A percentile compares a stretch with the other conserved stretches of the same genome.
These are phyloP conservation scores for Drosophila ezoana DNA, from an alignment of 2,888 invertebrate species.

Conservation along the genomic window DNA sequence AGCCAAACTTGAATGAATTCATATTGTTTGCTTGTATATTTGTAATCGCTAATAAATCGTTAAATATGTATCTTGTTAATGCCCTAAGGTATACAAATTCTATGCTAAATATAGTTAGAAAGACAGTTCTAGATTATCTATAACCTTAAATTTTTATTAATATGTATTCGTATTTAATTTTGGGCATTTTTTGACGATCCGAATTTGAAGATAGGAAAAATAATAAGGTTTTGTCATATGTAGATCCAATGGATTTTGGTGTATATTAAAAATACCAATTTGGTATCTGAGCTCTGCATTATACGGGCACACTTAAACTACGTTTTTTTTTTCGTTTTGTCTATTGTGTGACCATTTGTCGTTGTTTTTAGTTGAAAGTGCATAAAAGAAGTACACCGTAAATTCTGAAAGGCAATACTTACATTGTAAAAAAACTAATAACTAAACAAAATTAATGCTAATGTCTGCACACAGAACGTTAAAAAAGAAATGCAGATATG, in stretches of 20 bases:
- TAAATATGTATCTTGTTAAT: conserved; percentile 21
- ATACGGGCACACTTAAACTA: conserved; percentile 42
- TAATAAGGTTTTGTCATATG: no score
- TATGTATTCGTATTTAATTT: neutral
- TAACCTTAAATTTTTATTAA: no score
- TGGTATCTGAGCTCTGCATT: neutral
- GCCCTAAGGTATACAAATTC: neutral
- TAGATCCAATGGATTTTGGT: neutral
- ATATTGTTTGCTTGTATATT: conserved; percentile 11
- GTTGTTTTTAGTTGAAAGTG: conserved; percentile 64
- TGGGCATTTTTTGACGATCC: neutral
- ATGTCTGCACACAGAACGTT: conserved; percentile 45
- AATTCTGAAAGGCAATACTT: conserved; percentile 30
- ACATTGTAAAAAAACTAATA: conserved; percentile 33
- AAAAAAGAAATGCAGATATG: conserved; percentile 38
- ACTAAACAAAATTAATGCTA: conserved; percentile 27
- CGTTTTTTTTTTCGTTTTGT: conserved; percentile 54
- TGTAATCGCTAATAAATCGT: conserved; percentile 21
- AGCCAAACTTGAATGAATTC: neutral
- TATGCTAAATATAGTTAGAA: neutral
- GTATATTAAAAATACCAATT: conserved; percentile 27
- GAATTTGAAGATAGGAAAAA: no score
- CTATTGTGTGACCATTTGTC: conserved; percentile 64
- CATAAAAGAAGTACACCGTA: conserved; percentile 48
- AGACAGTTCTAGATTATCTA: no score